A percentile compares a stretch with the other conserved stretches of the same genome.
These are phyloP conservation scores for Iguana delicatissima DNA, from an alignment of 2,797 vertebrate species.

Conservation along the genomic window DNA sequence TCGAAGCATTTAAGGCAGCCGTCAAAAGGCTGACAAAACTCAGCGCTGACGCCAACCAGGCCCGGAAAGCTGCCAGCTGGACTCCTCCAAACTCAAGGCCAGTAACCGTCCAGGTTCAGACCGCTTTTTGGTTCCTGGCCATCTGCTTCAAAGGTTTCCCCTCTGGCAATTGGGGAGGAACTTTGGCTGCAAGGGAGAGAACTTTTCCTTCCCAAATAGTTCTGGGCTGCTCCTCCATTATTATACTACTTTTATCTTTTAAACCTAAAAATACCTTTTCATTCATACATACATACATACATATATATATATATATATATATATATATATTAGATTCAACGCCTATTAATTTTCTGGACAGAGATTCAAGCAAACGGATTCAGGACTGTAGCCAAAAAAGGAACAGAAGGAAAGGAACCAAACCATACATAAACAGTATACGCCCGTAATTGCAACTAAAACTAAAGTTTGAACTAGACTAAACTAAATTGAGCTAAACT, in stretches of 20 bases:
- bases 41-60: slow-evolving; percentile 24
- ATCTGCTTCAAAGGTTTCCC: not conserved
- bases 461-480: too few relatives aligned
- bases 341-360: too few relatives aligned
- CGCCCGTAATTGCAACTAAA: too few relatives aligned
- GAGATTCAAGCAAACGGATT: too few relatives aligned
- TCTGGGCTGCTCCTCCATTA: not conserved
- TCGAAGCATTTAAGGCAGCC: not conserved
- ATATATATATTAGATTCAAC: too few relatives aligned
- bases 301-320: too few relatives aligned
- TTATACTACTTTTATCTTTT: not conserved
- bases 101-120: not conserved
- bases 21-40: not conserved
- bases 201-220: fast-evolving
- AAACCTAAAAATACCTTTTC: not conserved
- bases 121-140: not conserved
- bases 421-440: too few relatives aligned
- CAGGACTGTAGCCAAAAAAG: too few relatives aligned
- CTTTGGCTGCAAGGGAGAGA: not conserved
- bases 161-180: not conserved
- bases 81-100: not conserved
- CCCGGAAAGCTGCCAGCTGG: slow-evolving; percentile 1
- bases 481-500: too few relatives aligned
- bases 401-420: too few relatives aligned
- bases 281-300: too few relatives aligned